These are phyloP conservation scores for Andrena praecox DNA, from an alignment of 2,888 invertebrate genomes.

Conservation along the genomic window DNA sequence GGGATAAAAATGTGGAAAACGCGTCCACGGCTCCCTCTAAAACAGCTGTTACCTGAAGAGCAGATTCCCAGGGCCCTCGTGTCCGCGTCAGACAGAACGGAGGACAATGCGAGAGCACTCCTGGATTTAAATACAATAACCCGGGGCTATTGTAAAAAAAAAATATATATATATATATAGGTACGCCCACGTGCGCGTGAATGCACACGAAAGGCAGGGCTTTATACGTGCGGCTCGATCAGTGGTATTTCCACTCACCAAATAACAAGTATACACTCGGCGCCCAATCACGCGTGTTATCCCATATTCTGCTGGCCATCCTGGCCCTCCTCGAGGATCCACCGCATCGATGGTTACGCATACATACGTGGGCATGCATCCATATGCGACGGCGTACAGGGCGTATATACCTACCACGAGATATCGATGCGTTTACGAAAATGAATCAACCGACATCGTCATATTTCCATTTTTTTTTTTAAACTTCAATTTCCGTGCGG, in stretches of 20 bases:
- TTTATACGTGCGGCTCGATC: conserved; percentile 57
- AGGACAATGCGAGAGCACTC: conserved; percentile 64
- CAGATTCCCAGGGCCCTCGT: conserved; percentile 73
- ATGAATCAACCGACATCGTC: neutral
- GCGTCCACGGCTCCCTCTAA: conserved; percentile 53
- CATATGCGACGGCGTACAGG: neutral
- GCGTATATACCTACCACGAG: no score
- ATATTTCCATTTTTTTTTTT: neutral
- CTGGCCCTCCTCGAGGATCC: conserved; percentile 42
- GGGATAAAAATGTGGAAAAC: conserved; percentile 58
- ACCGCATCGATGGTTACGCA: conserved; percentile 27
- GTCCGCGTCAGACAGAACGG: conserved; percentile 59
- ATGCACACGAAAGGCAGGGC: conserved; percentile 35
- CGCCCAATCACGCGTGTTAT: conserved; percentile 66
- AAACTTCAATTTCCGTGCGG: no score
- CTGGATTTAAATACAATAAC: conserved; percentile 78
- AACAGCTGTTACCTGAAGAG: conserved; percentile 76
- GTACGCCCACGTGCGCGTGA: conserved; percentile 24
- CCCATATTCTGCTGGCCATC: conserved; percentile 58
- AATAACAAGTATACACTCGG: conserved; percentile 69
- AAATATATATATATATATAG: conserved; percentile 23
- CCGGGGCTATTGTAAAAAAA: conserved; percentile 71
- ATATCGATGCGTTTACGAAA: neutral
- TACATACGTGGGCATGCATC: neutral
- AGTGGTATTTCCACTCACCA: conserved; percentile 63